Evolutionary conservation across 1,140 invertebrate genomes (phyloP).

Genomic region (Brachionus plicatilis): DNA sequence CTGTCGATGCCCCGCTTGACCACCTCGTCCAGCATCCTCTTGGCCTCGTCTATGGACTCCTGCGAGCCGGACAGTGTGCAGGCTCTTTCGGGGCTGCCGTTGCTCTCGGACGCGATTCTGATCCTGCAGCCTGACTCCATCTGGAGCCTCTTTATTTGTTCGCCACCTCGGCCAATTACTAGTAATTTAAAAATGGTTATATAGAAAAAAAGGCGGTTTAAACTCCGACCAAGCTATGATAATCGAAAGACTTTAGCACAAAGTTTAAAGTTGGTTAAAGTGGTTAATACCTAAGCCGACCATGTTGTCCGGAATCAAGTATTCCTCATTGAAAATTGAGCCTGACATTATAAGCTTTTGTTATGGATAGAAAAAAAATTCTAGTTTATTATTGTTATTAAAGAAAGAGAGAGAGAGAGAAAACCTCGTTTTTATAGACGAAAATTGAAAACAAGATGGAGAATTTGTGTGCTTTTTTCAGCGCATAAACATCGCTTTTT

Average conservation of each 20-base stretch:
- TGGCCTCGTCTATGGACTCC: constrained; percentile 33
- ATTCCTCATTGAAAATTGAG: constrained; percentile 34
- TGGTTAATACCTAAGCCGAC: constrained; percentile 25
- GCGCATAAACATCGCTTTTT: neutral
- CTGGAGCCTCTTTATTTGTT: constrained; percentile 89
- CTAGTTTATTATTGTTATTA: neutral
- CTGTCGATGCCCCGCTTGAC: constrained; percentile 10
- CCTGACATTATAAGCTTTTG: constrained; percentile 11
- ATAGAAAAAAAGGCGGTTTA: neutral
- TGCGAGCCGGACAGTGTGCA: constrained; percentile 35
- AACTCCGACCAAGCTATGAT: neutral
- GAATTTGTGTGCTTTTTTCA: neutral
- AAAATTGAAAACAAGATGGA: neutral
- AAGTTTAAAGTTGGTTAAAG: neutral
- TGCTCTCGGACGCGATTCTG: constrained; percentile 63
- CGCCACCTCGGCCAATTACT: constrained; percentile 77
- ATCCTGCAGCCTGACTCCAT: constrained; percentile 93
- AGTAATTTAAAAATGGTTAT: neutral
- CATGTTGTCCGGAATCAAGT: constrained; percentile 31
- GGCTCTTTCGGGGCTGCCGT: neutral
- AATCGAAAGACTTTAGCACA: neutral
- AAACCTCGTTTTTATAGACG: neutral
- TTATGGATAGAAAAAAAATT: neutral
- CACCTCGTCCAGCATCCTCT: constrained; percentile 33
- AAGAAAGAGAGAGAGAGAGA: neutral